Evolutionary conservation across 2,797 vertebrate species (phyloP).

Genomic region (Halcyon badia): DNA sequence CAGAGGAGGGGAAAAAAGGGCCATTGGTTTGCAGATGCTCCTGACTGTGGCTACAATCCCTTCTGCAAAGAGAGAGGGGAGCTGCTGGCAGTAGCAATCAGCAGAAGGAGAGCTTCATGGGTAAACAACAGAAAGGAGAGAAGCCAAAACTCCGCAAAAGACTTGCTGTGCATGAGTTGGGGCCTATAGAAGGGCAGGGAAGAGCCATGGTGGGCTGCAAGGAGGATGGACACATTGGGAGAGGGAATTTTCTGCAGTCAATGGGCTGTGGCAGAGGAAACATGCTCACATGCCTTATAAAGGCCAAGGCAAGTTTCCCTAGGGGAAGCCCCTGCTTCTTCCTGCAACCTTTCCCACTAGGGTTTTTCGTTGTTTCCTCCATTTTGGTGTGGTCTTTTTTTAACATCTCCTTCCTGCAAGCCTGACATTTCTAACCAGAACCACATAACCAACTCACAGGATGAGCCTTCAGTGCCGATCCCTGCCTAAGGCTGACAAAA

Average conservation of each 20-base stretch:
- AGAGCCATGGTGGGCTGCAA: accelerated
- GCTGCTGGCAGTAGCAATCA: not conserved
- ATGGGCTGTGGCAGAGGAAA: not conserved
- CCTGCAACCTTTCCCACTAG: not conserved
- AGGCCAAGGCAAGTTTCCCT: not conserved
- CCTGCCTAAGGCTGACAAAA: not conserved
- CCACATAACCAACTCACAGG: not conserved
- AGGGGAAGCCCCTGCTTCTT: not conserved
- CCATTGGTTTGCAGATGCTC: not conserved
- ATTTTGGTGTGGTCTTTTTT: not conserved
- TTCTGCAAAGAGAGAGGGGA: not conserved
- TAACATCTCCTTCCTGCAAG: not conserved
- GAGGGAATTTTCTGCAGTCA: not conserved
- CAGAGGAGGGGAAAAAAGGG: not conserved
- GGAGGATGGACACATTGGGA: not conserved
- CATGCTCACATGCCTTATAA: not conserved
- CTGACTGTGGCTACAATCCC: not conserved
- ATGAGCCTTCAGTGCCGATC: accelerated
- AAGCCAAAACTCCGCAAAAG: not conserved
- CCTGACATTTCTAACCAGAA: not conserved
- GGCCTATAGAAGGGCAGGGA: not conserved
- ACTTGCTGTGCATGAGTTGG: not conserved
- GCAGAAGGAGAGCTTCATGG: not conserved
- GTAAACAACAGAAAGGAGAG: not conserved
- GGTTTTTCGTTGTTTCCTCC: not conserved